These are phyloP conservation scores for Erpornis zantholeuca DNA, from an alignment of 2,113 vertebrate species.

Conservation along the genomic window DNA sequence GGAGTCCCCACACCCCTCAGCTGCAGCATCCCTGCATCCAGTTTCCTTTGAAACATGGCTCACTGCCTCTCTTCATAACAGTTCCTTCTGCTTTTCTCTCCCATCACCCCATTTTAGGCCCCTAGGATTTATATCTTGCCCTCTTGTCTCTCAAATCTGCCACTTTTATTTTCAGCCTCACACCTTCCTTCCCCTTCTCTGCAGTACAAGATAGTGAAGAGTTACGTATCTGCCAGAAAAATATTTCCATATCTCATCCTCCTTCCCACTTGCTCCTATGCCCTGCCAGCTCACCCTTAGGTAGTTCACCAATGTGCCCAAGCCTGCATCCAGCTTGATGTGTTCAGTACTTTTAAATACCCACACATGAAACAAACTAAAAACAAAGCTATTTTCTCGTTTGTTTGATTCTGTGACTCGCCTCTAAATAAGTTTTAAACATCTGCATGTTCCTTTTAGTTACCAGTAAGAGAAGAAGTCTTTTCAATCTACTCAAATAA, in stretches of 20 bases:
- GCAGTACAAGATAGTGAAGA: neutral
- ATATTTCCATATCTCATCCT: neutral
- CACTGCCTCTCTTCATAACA: fast-evolving
- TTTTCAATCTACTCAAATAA: neutral
- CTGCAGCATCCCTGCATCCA: neutral
- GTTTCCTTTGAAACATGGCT: neutral
- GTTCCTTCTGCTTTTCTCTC: neutral
- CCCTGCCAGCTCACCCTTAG: neutral
- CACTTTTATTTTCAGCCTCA: neutral
- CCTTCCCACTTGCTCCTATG: neutral
- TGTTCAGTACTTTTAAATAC: neutral
- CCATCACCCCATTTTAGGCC: neutral
- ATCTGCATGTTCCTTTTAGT: neutral
- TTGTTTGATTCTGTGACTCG: neutral
- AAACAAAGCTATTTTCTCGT: neutral
- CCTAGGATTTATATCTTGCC: neutral
- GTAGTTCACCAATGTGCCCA: neutral
- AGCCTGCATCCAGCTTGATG: neutral
- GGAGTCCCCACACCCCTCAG: neutral
- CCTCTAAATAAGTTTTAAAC: neutral
- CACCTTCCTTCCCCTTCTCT: neutral
- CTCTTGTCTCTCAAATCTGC: neutral
- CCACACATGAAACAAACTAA: neutral
- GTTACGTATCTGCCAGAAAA: neutral
- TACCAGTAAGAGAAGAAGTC: neutral